phyloP scores from a whole-genome alignment of 2,888 invertebrate species.

The Gandaritis pyraliata region DNA sequence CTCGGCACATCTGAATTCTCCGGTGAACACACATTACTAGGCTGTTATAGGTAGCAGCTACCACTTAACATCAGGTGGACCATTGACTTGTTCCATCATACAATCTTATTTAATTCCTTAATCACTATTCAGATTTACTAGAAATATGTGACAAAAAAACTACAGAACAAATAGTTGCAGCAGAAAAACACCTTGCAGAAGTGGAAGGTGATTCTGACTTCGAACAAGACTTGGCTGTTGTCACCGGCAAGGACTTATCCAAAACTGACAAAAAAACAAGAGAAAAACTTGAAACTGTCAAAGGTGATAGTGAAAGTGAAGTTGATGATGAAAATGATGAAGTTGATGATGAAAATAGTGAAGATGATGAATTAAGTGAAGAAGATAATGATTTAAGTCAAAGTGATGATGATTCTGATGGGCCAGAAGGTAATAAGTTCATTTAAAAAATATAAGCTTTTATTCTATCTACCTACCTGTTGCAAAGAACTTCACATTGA shows the following conservation, averaged over 20 bases:
- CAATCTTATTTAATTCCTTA: slow-evolving; percentile 37
- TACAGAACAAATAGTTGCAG: slow-evolving; percentile 84
- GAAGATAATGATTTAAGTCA: slow-evolving; percentile 22
- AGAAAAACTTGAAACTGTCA: slow-evolving; percentile 30
- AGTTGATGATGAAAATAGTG: slow-evolving; percentile 37
- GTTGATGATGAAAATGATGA: slow-evolving; percentile 35
- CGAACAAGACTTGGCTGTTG: slow-evolving; percentile 85
- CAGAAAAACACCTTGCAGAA: slow-evolving; percentile 86
- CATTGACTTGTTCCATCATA: too few relatives aligned
- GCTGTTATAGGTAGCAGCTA: too few relatives aligned
- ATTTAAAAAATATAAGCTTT: too few relatives aligned
- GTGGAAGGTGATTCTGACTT: slow-evolving; percentile 85
- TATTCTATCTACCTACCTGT: too few relatives aligned
- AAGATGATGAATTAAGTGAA: slow-evolving; percentile 1
- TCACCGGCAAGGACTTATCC: slow-evolving; percentile 72
- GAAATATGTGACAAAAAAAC: slow-evolving; percentile 90
- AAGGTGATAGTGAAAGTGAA: slow-evolving; percentile 30
- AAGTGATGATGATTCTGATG: slow-evolving; percentile 42
- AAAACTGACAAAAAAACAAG: slow-evolving; percentile 45
- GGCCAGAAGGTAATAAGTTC: slow-evolving; percentile 51
- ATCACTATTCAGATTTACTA: slow-evolving; percentile 84
- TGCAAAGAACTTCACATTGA: too few relatives aligned
- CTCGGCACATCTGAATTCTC: too few relatives aligned
- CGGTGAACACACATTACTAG: too few relatives aligned
- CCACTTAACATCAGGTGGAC: too few relatives aligned